Conservation (phyloP, 2,888 invertebrate genomes). For the Hyalella azteca region DNA sequence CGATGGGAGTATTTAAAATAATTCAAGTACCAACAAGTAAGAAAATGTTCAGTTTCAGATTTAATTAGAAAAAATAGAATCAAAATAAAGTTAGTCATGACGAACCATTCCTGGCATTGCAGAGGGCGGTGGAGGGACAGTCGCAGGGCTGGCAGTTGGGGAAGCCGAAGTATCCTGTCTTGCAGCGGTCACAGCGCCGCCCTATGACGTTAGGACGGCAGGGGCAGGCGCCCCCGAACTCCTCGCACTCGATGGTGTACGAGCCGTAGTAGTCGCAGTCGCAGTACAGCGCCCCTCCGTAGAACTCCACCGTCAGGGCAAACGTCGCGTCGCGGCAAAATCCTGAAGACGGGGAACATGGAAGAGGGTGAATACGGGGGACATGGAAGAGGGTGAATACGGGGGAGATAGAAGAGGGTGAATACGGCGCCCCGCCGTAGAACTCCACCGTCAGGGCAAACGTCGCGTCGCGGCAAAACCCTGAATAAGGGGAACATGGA, state of each 20-base stretch:
- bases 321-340: constrained; percentile 92
- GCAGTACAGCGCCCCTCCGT: constrained; percentile 89
- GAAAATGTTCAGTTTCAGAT: no score
- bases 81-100: no score
- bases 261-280: constrained; percentile 89
- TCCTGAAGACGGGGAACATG: constrained; percentile 64
- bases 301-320: constrained; percentile 92
- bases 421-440: constrained; percentile 89
- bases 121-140: constrained; percentile 82
- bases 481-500: no score
- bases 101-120: constrained; percentile 74
- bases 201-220: constrained; percentile 94
- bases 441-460: constrained; percentile 94
- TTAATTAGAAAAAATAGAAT: no score
- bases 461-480: constrained; percentile 87
- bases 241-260: constrained; percentile 81
- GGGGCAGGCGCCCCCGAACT: constrained; percentile 94
- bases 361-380: no score
- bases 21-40: no score
- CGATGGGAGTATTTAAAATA: no score
- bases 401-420: no score
- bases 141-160: constrained; percentile 90
- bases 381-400: no score
- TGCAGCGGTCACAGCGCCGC: constrained; percentile 78
- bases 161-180: constrained; percentile 92